Base-by-base conservation (phyloP, 2,797 vertebrate genomes). In the Neoniphon sammara region DNA sequence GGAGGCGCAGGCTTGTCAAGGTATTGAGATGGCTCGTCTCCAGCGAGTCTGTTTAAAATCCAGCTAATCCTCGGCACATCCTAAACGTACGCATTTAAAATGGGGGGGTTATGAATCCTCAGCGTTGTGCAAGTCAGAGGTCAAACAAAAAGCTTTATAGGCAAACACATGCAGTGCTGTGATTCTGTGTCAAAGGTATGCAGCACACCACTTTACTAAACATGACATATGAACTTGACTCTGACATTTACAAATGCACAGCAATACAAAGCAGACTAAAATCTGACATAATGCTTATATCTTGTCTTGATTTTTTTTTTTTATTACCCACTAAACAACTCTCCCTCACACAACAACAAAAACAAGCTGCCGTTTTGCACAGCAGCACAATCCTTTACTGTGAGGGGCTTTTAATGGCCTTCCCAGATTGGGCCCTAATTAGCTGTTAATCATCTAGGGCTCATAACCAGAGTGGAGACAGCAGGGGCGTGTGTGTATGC, bases 361-460 rank as follows among this genome's bases (percentile, higher is more conserved):
- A 91, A 85, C 78, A 90, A 85, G 74, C 85, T 83, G 88, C 83
- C 79, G 82, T 85, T 92, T 88, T 88, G 82, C 85, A 49, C 80
- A 71, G 85, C 80, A 69, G 83, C 81, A 73, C 88, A 78, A 92
- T 93, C 90, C 88, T 91, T 93, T 89, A 92, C 87, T 71, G 81
- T 82, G 83, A 92, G 87, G 85, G 89, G 68, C 75, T 91, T 91
- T 93, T 93, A 93, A 94, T 91, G 90, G 91, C 82, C 82, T 89
- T 86, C 92, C 92, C 92, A 94, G 93, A 93, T 93, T 93, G 93
- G 84, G 85, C 81, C 85, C 92, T 95, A 95, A 95, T 95, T 94
- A 94, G 92, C 93, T 94, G 91, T 94, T 95, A 94, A 95, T 94
- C 93, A 94, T 94, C 91, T 92, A 88, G 88, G 91, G 86, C 90